Base-by-base conservation (phyloP, 2,797 vertebrate genomes). In the Cichlasoma orientale region DNA sequence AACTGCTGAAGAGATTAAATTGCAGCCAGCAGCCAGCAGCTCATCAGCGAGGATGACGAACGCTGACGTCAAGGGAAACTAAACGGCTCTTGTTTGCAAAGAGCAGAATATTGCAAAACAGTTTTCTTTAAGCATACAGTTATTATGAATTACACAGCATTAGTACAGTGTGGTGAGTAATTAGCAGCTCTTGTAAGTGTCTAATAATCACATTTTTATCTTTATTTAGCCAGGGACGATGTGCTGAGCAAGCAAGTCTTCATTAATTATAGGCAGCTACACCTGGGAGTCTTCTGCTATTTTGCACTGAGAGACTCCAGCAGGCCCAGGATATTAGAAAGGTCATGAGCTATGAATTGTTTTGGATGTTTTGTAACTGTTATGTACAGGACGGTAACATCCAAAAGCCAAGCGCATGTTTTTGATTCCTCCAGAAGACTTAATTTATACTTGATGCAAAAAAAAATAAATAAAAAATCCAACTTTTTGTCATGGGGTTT, bases 191-290 rank as follows among this genome's bases (percentile, higher is more conserved):
- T 66, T 38, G 13, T 29, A 86, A 76, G 70, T 80, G 83, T 85
- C 76, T 78, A 31, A 87, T 88, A 75, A 82, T 85, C 71, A 80
- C 56, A 68, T 85, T 84, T 89, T 75, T 63, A 87, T 90, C 79
- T 90, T 76, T 78, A 63, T 79, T 74, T 84, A 71, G 68, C 71
- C 21, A 3, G 74, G 23, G 53, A 66, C 70, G 66, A 53, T 74
- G 53, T 71, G 72, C 76, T 79, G 79, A 86, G 70, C 70, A 71
- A 59, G 74, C 74, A 68, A 7, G 50, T 7, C 53, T 59, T 77
- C 50, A 58, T 86, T 89, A 86, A 85, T 86, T 71, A 78, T n/a
- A 63, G 1, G 12, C 53, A 55, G 57, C 29, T 8, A 5, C 84
- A 78, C 56, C 76, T 75, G 76, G 74, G 82, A 77, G 74, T 16